Percentiles rank a stretch among this genome's conserved stretches.
Evolutionary conservation across 2,888 invertebrate species (phyloP).

Genomic region (Frankliniella fusca): DNA sequence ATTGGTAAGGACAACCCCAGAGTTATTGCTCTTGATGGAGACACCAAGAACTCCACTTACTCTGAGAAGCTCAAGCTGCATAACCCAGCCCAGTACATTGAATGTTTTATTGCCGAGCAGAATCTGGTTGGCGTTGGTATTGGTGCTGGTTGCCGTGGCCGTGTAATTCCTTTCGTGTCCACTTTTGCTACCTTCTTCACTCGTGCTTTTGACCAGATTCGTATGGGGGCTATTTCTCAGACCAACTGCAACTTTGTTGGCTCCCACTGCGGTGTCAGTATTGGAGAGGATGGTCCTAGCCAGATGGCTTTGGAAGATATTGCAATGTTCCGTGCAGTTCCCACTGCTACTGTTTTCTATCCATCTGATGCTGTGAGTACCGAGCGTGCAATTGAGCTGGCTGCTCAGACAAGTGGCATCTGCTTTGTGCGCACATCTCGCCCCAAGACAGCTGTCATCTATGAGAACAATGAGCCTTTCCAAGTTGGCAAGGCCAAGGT

Average conservation of each 20-base stretch:
- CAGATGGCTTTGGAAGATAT: constrained; percentile 99
- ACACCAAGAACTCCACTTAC: constrained; percentile 98
- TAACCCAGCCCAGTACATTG: constrained; percentile 74
- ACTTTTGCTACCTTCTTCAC: constrained; percentile 98
- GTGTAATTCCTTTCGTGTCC: constrained; percentile 90
- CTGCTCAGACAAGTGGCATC: constrained; percentile 90
- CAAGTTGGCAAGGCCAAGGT: constrained; percentile 75
- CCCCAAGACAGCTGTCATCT: constrained; percentile 82
- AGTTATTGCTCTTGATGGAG: constrained; percentile 93
- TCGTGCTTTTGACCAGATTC: constrained; percentile 94
- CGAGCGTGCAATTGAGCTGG: constrained; percentile 91
- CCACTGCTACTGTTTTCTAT: constrained; percentile 66
- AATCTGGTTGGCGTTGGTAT: constrained; percentile 94
- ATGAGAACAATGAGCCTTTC: constrained; percentile 78
- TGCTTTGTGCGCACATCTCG: constrained; percentile 95
- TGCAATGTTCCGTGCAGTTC: constrained; percentile 88
- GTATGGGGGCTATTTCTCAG: constrained; percentile 99
- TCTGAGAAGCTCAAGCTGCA: constrained; percentile 81
- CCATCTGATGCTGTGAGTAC: constrained; percentile 88
- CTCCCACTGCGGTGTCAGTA: constrained; percentile 96
- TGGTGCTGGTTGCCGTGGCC: constrained; percentile 87
- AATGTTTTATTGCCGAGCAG: constrained; percentile 99
- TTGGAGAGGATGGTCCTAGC: constrained; percentile 97
- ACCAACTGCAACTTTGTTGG: constrained; percentile 95
- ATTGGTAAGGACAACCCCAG: constrained; percentile 63